phyloP scores from a whole-genome alignment of 2,888 invertebrate genomes.

The Gortyna flavago region DNA sequence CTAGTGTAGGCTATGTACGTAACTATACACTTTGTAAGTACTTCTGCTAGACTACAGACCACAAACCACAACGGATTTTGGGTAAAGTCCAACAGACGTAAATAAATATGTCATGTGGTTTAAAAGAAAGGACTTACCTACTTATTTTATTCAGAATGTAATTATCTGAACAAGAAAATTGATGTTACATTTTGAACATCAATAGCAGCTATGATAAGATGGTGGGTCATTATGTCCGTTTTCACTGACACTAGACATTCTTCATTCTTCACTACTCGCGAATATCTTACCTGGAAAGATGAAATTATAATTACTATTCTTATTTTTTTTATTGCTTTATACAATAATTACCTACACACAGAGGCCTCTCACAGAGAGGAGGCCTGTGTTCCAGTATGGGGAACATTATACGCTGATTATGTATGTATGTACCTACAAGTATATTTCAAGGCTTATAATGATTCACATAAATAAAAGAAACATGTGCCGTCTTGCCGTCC shows the following conservation, averaged over 20 bases:
- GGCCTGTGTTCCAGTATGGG: too few relatives aligned
- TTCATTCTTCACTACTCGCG: background rate
- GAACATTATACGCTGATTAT: too few relatives aligned
- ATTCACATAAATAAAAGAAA: background rate
- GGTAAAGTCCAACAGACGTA: constrained; percentile 38
- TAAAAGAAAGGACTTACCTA: constrained; percentile 11
- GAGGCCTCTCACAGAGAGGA: too few relatives aligned
- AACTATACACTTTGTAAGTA: constrained; percentile 10
- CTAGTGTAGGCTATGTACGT: constrained; percentile 1
- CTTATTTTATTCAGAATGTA: constrained; percentile 17
- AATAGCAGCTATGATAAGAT: background rate
- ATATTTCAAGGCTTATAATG: background rate
- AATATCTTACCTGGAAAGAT: background rate
- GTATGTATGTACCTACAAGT: background rate
- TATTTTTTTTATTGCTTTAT: background rate
- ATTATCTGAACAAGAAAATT: background rate
- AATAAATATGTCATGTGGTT: constrained; percentile 23
- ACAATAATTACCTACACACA: background rate
- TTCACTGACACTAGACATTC: background rate
- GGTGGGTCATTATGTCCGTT: background rate
- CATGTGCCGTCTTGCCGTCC: background rate
- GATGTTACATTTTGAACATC: too few relatives aligned
- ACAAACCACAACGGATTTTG: constrained; percentile 37
- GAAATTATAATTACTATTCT: background rate
- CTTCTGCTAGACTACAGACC: constrained; percentile 17